Evolutionary conservation across 2,888 invertebrate species (phyloP).

Genomic region (Pheosia gnoma): DNA sequence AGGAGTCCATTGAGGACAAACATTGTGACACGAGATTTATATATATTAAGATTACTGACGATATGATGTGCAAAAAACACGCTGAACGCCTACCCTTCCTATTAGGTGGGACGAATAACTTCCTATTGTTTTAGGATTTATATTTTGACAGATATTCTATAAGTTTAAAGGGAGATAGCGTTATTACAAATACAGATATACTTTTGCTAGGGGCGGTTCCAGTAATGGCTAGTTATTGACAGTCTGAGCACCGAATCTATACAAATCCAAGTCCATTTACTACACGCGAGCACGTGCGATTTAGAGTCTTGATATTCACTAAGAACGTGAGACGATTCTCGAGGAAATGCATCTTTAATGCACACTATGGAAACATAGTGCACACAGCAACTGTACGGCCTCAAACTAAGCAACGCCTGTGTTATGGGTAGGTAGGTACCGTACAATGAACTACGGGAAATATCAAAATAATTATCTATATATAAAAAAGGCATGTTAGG

Average conservation of each 20-base stretch:
- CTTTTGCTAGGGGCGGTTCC: constrained; percentile 26
- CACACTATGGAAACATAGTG: constrained; percentile 21
- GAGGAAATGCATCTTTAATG: constrained; percentile 37
- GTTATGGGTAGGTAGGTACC: no score
- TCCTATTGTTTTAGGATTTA: constrained; percentile 36
- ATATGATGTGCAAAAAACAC: constrained; percentile 24
- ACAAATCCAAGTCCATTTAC: constrained; percentile 55
- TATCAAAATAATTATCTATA: no score
- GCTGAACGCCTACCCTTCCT: constrained; percentile 11
- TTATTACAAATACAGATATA: constrained; percentile 2
- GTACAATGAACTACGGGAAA: no score
- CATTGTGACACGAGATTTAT: no score
- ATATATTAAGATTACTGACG: no score
- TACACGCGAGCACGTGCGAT: constrained; percentile 42
- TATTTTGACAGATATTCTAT: constrained; percentile 10
- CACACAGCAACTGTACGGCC: no score
- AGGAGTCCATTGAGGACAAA: no score
- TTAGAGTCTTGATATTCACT: constrained; percentile 60
- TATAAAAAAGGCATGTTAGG: no score
- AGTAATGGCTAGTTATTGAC: constrained; percentile 38
- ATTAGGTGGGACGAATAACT: no score
- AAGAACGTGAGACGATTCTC: constrained; percentile 50
- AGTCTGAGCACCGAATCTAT: constrained; percentile 44
- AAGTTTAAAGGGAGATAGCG: background rate
- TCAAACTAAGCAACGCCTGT: no score